Evolutionary conservation across 2,797 vertebrate species (phyloP).

Genomic region (Eulemur albifrons): DNA sequence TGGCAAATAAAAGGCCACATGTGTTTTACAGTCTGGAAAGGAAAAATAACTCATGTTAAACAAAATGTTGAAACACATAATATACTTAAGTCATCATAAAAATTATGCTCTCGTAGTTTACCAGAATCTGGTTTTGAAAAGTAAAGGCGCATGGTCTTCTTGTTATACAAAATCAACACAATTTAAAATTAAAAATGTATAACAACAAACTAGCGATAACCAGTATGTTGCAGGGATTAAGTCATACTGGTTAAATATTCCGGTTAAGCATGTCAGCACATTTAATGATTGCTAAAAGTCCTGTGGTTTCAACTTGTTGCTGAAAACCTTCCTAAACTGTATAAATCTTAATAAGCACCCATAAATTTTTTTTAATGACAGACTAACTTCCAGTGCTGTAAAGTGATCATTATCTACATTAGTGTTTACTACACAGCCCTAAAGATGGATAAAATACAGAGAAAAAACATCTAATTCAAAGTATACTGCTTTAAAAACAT

Average conservation of each 20-base stretch:
- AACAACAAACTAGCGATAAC: neutral
- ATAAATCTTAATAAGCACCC: neutral
- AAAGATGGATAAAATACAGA: neutral
- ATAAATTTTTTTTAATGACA: neutral
- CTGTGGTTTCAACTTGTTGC: neutral
- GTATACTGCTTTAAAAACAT: neutral
- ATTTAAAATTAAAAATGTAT: neutral
- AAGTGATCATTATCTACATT: neutral
- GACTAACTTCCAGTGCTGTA: neutral
- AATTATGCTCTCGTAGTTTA: neutral
- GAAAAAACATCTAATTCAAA: neutral
- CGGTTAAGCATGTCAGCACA: neutral
- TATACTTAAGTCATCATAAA: neutral
- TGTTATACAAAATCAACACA: neutral
- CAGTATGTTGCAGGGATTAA: neutral
- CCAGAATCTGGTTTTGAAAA: slow-evolving; percentile 36
- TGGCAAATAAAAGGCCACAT: slow-evolving; percentile 99
- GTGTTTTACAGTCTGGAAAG: slow-evolving; percentile 94
- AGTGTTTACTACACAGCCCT: neutral
- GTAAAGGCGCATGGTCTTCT: neutral
- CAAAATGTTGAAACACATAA: neutral
- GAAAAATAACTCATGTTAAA: neutral
- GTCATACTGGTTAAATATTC: neutral
- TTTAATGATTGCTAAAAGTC: neutral
- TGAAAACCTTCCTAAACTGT: neutral